Evolutionary conservation across 1,140 invertebrate genomes (phyloP).

Genomic region (Bombyx mandarina): DNA sequence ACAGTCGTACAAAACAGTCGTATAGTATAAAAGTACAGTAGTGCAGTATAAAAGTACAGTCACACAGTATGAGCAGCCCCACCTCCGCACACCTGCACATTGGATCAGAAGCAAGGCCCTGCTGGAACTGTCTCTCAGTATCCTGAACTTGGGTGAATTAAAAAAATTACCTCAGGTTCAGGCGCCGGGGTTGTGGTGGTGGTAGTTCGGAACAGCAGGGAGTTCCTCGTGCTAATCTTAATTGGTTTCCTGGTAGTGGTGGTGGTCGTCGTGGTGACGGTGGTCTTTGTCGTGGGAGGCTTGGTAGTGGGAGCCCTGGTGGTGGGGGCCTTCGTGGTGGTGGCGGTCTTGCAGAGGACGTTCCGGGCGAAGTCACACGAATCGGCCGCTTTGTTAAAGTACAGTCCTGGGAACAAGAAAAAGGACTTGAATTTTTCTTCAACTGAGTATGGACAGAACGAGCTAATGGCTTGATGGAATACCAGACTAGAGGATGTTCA

Average conservation of each 20-base stretch:
- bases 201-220: conserved; percentile 58
- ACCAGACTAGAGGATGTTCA: no score
- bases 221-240: conserved; percentile 48
- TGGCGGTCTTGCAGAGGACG: conserved; percentile 79
- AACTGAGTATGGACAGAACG: no score
- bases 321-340: conserved; percentile 65
- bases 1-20: no score
- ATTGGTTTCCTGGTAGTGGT: conserved; percentile 61
- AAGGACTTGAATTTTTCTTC: no score
- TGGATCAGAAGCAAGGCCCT: background rate
- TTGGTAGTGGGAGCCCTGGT: conserved; percentile 54
- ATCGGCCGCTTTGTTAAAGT: conserved; percentile 92
- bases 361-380: conserved; percentile 93
- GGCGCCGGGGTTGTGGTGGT: conserved; percentile 62
- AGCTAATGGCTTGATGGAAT: no score
- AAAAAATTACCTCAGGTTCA: conserved; percentile 38
- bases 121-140: background rate
- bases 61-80: background rate
- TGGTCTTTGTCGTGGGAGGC: conserved; percentile 64
- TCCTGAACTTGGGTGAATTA: background rate
- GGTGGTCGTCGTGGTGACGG: conserved; percentile 60
- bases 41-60: no score
- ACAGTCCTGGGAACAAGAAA: conserved; percentile 74
- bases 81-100: background rate
- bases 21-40: no score